Percentiles rank a stretch among this genome's conserved stretches.
These are phyloP conservation scores for Plagodis dolabraria DNA, from an alignment of 2,888 invertebrate species.

Conservation along the genomic window DNA sequence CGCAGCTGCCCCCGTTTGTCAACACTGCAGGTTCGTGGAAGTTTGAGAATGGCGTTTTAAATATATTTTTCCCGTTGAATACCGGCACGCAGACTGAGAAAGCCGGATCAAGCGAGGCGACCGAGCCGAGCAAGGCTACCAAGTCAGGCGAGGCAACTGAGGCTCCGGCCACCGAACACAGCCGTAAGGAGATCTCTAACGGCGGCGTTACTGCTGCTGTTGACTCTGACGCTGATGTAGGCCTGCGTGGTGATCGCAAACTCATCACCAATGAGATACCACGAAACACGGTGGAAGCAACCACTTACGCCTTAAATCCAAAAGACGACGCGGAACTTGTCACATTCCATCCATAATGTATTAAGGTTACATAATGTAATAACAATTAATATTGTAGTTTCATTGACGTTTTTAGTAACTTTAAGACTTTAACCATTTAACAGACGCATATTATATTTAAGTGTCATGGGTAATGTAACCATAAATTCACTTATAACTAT, in stretches of 20 bases:
- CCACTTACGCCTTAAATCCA: slow-evolving; percentile 70
- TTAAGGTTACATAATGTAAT: slow-evolving; percentile 18
- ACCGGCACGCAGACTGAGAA: slow-evolving; percentile 3
- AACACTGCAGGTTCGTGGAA: slow-evolving; percentile 65
- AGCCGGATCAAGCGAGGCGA: no score
- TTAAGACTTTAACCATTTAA: no score
- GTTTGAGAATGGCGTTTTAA: slow-evolving; percentile 54
- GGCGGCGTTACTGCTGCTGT: slow-evolving; percentile 47
- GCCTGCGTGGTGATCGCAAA: slow-evolving; percentile 30
- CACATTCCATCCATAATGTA: slow-evolving; percentile 50
- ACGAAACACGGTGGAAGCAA: slow-evolving; percentile 54
- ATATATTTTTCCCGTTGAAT: slow-evolving; percentile 61
- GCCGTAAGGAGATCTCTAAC: slow-evolving; percentile 58
- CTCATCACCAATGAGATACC: slow-evolving; percentile 58
- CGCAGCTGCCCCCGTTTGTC: slow-evolving; percentile 52
- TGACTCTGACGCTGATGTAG: slow-evolving; percentile 33
- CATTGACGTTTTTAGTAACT: no score
- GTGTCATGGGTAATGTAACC: no score
- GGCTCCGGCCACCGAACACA: slow-evolving; percentile 30
- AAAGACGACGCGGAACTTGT: slow-evolving; percentile 71
- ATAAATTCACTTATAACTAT: no score
- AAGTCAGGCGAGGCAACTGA: slow-evolving; percentile 24
- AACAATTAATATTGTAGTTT: no score
- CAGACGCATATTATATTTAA: no score
- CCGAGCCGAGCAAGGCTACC: background rate